Evolutionary conservation across 2,113 vertebrate species (phyloP).

Genomic region (Bufo gargarizans): DNA sequence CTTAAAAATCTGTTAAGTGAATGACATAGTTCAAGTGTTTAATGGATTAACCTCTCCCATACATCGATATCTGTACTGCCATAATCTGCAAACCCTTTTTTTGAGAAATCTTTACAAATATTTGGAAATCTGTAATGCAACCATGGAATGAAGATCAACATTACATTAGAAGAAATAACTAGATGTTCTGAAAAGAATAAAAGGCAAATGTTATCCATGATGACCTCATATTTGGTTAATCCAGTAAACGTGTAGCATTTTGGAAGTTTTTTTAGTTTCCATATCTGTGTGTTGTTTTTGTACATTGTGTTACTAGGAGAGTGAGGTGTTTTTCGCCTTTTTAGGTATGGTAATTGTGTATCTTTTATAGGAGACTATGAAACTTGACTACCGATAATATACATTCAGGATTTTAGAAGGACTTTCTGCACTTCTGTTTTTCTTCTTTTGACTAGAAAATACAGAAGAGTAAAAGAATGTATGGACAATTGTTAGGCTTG

Average conservation of each 20-base stretch:
- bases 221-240: neutral
- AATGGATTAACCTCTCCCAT: neutral
- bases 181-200: neutral
- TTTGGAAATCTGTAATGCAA: neutral
- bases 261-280: neutral
- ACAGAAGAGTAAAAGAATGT: neutral
- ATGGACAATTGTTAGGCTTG: constrained; percentile 10
- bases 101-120: neutral
- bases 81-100: neutral
- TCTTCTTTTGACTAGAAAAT: neutral
- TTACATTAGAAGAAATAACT: neutral
- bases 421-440: neutral
- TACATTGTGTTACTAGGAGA: neutral
- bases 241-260: neutral
- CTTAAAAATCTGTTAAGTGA: neutral
- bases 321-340: neutral
- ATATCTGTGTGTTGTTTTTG: neutral
- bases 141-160: neutral
- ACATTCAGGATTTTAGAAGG: neutral
- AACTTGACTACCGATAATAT: neutral
- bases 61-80: neutral
- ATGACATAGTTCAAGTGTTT: neutral
- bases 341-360: neutral
- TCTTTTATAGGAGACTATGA: neutral
- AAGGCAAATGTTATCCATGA: neutral